Evolutionary conservation across 64 coral and sea anemone genomes (phyloP).

Genomic region (Pachyseris speciosa): DNA sequence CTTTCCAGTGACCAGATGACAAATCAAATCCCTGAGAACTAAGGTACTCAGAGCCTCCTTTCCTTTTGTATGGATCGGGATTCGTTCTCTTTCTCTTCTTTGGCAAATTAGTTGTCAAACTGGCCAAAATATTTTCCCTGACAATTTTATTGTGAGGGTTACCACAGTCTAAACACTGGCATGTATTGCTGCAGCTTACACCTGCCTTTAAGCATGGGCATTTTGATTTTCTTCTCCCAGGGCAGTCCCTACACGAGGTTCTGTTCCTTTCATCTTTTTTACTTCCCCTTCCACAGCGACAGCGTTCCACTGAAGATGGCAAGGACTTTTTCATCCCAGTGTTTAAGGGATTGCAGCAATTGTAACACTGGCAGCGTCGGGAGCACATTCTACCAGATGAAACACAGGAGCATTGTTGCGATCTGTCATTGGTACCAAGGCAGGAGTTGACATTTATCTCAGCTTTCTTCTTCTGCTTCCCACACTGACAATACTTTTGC

Average conservation of each 20-base stretch:
- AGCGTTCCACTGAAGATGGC: not conserved
- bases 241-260: not conserved
- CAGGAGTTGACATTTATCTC: not conserved
- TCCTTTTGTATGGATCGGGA: not conserved
- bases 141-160: not conserved
- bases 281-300: not conserved
- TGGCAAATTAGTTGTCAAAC: not conserved
- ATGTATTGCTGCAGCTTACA: not conserved
- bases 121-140: not conserved
- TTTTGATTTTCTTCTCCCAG: not conserved
- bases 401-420: not conserved
- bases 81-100: not conserved
- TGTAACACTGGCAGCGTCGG: not conserved
- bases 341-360: not conserved
- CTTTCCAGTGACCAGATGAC: not conserved
- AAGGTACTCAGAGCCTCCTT: not conserved
- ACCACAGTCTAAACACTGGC: constrained; percentile 8
- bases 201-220: not conserved
- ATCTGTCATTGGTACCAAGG: not conserved
- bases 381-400: not conserved
- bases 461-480: not conserved
- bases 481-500: not conserved
- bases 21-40: not conserved
- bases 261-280: not conserved
- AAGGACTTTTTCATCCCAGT: not conserved